phyloP scores from a whole-genome alignment of 2,888 invertebrate genomes.

The Drosophila quinaria region DNA sequence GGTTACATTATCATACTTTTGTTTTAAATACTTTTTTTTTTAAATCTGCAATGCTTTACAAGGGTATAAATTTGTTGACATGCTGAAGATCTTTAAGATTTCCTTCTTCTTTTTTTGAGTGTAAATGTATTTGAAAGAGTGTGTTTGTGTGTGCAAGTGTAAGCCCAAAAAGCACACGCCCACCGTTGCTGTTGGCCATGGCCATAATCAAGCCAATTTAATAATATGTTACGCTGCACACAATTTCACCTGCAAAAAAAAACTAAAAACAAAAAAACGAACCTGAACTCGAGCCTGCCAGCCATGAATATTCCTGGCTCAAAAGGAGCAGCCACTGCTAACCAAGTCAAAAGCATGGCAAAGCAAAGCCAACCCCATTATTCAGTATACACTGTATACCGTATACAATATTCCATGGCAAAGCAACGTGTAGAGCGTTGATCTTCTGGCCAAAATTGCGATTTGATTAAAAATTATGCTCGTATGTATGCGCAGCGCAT shows the following conservation, averaged over 20 bases:
- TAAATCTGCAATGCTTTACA: not conserved
- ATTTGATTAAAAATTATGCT: conserved; percentile 66
- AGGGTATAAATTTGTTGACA: not conserved
- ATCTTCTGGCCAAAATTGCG: conserved; percentile 63
- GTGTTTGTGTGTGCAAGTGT: conserved; percentile 8
- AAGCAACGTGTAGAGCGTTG: conserved; percentile 26
- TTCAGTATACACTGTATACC: not conserved
- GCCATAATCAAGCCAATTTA: conserved; percentile 79
- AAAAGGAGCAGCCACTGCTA: conserved; percentile 25
- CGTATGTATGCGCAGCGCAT: conserved; percentile 56
- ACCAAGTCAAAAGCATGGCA: conserved; percentile 11
- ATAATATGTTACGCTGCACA: conserved; percentile 78
- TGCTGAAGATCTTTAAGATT: not conserved
- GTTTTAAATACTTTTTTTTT: too few relatives aligned
- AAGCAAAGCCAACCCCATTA: conserved; percentile 5
- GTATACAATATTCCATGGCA: not conserved
- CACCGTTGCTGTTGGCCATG: conserved; percentile 50
- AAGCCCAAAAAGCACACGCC: conserved; percentile 47
- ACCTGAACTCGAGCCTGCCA: conserved; percentile 7
- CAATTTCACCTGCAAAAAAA: conserved; percentile 76
- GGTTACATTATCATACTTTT: too few relatives aligned
- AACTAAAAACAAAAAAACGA: not conserved
- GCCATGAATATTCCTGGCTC: conserved; percentile 27
- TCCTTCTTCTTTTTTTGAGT: conserved; percentile 39
- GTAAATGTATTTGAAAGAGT: not conserved